A percentile compares a stretch with the other conserved stretches of the same genome.
Conservation (phyloP, 2,797 vertebrate species). For the Aphelocoma californica region DNA sequence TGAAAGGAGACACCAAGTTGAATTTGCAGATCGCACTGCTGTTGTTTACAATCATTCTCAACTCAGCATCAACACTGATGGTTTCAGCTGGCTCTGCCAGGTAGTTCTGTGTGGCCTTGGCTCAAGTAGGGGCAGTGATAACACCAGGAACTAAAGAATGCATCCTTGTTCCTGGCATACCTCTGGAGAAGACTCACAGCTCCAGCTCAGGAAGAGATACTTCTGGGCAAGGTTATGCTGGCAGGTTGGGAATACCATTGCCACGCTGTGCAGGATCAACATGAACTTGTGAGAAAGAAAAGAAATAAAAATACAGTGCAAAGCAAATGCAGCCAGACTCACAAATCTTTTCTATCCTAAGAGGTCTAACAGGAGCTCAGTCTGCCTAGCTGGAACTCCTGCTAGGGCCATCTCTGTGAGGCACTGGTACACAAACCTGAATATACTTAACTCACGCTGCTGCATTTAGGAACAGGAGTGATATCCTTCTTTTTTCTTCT, state of each 20-base stretch:
- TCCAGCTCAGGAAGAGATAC: not conserved
- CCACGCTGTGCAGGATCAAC: rapidly evolving
- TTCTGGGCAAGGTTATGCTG: not conserved
- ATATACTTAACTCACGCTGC: not conserved
- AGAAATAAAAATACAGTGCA: not conserved
- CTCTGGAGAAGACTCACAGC: rapidly evolving
- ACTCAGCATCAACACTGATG: not conserved
- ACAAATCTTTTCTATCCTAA: not conserved
- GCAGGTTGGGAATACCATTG: not conserved
- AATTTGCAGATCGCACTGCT: not conserved
- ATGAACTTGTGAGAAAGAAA: not conserved
- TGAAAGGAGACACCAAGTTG: not conserved
- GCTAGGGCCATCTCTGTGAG: rapidly evolving
- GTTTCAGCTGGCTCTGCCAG: not conserved
- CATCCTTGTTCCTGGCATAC: not conserved
- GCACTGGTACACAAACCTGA: not conserved
- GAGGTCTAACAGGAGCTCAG: not conserved
- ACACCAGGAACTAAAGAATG: not conserved
- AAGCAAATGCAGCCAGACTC: not conserved
- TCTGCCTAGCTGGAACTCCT: not conserved
- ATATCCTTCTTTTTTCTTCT: not conserved
- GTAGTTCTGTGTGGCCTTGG: not conserved
- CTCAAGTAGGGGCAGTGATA: not conserved
- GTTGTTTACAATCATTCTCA: not conserved
- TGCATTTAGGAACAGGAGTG: not conserved